These are phyloP conservation scores for Spodoptera frugiperda DNA, from an alignment of 1,140 invertebrate species.

Conservation along the genomic window DNA sequence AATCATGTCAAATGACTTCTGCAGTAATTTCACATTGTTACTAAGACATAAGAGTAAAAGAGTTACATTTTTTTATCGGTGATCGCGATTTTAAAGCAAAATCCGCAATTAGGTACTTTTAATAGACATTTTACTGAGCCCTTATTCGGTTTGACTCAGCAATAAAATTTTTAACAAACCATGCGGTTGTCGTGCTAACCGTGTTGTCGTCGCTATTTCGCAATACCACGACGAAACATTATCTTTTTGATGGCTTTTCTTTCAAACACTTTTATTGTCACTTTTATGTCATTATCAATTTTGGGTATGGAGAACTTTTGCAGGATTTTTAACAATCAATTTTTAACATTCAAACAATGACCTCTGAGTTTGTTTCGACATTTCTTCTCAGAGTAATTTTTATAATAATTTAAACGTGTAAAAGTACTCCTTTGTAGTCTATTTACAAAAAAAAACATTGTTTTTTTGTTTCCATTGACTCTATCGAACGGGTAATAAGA, in stretches of 20 bases:
- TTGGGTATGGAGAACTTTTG: background rate
- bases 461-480: no score
- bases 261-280: constrained; percentile 9
- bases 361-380: no score
- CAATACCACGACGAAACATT: constrained; percentile 1
- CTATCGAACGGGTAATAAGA: no score
- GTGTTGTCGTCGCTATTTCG: constrained; percentile 39
- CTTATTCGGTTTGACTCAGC: background rate
- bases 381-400: no score
- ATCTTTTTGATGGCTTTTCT: constrained; percentile 22
- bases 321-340: no score
- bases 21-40: no score
- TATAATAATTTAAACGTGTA: no score
- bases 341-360: no score
- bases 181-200: constrained; percentile 5
- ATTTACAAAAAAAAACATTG: no score
- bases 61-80: background rate
- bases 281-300: constrained; percentile 4
- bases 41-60: background rate
- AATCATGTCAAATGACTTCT: no score
- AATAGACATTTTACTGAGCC: background rate
- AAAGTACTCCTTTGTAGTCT: no score
- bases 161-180: constrained; percentile 23
- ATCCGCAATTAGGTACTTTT: background rate
- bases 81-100: background rate